Percentiles rank a stretch among this genome's conserved stretches.
Evolutionary conservation across 2,888 invertebrate species (phyloP).

Genomic region (Steinernema scapterisci): DNA sequence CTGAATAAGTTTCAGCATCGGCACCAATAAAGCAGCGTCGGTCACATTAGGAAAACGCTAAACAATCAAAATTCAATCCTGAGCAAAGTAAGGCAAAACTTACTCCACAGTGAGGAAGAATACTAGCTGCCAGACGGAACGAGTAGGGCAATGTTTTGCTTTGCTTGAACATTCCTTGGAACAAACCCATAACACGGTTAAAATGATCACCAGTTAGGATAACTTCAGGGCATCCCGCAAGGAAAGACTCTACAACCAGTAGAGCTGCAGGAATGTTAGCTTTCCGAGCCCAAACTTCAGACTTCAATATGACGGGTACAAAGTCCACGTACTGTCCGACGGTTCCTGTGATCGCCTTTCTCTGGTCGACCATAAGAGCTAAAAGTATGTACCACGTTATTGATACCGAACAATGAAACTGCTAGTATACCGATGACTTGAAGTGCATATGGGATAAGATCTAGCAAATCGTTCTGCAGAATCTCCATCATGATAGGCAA

Average conservation of each 20-base stretch:
- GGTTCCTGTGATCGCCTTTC: conserved; percentile 43
- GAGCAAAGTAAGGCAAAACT: background rate
- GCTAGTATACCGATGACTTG: conserved; percentile 75
- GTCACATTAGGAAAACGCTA: background rate
- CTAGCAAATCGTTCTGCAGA: conserved; percentile 83
- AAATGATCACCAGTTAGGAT: conserved; percentile 75
- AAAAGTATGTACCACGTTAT: too few species aligned
- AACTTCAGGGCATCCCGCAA: conserved; percentile 76
- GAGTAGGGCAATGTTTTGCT: conserved; percentile 95
- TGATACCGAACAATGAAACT: background rate
- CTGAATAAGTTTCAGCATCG: conserved; percentile 86
- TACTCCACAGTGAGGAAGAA: conserved; percentile 72
- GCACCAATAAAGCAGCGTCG: conserved; percentile 34
- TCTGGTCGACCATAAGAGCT: conserved; percentile 45
- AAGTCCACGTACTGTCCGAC: conserved; percentile 86
- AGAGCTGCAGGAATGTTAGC: conserved; percentile 93
- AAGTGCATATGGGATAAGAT: conserved; percentile 97
- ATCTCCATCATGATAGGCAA: conserved; percentile 95
- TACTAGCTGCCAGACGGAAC: conserved; percentile 84
- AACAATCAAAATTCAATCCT: background rate
- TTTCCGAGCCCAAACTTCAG: conserved; percentile 87
- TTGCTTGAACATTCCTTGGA: conserved; percentile 93
- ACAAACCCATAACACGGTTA: conserved; percentile 79
- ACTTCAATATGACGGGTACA: conserved; percentile 85
- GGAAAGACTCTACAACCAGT: conserved; percentile 85